Evolutionary conservation across 2,888 invertebrate genomes (phyloP).

Genomic region (Sicus ferrugineus): DNA sequence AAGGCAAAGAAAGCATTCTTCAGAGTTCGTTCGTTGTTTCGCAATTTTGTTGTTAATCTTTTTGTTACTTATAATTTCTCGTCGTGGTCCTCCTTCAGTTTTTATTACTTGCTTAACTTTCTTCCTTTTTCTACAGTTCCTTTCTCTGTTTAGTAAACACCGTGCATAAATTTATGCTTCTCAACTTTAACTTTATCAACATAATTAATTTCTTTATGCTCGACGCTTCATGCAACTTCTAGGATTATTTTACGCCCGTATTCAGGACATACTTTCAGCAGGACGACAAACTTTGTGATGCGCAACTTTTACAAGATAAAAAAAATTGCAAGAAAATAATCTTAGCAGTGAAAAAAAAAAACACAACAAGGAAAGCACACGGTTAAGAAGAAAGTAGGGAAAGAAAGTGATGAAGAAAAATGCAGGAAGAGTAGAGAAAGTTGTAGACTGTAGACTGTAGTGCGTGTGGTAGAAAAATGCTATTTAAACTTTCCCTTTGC

Average conservation of each 20-base stretch:
- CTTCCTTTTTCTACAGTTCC: too few relatives aligned
- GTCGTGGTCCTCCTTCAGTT: too few relatives aligned
- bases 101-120: too few relatives aligned
- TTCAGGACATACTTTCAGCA: background rate
- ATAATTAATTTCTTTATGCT: conserved; percentile 39
- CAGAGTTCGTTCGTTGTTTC: conserved; percentile 15
- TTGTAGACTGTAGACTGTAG: too few relatives aligned
- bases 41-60: conserved; percentile 33
- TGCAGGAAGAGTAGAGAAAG: conserved; percentile 22
- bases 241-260: conserved; percentile 17
- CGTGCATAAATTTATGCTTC: conserved; percentile 8
- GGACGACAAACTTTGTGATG: conserved; percentile 29
- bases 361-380: conserved; percentile 31
- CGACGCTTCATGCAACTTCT: conserved; percentile 19
- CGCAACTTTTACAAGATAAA: conserved; percentile 34
- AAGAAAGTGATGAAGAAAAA: conserved; percentile 19
- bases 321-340: conserved; percentile 27
- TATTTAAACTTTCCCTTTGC: conserved; percentile 43
- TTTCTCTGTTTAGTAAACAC: conserved; percentile 9
- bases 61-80: too few relatives aligned
- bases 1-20: background rate
- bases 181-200: conserved; percentile 39
- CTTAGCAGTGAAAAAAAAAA: conserved; percentile 28
- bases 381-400: conserved; percentile 27
- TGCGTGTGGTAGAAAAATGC: too few relatives aligned